Percentiles rank a stretch among this genome's conserved stretches.
These are phyloP conservation scores for Merops nubicus DNA, from an alignment of 2,113 vertebrate genomes.

Conservation along the genomic window DNA sequence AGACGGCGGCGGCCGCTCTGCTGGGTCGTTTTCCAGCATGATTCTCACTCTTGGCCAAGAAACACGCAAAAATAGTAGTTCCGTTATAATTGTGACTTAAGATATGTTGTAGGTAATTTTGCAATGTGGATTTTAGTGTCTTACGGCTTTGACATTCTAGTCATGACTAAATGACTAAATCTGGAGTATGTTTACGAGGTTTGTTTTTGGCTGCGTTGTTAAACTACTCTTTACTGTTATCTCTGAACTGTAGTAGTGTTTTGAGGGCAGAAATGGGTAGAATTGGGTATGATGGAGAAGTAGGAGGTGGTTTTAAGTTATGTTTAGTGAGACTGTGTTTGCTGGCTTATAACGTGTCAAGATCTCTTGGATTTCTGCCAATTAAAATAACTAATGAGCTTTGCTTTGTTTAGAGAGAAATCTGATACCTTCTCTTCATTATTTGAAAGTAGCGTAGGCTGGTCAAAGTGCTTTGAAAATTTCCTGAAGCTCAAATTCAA, in stretches of 20 bases:
- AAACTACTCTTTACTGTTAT: fast-evolving
- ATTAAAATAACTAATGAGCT: background rate
- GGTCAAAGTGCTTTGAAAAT: background rate
- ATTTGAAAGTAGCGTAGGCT: background rate
- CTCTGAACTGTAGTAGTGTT: background rate
- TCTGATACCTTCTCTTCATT: background rate
- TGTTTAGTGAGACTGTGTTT: background rate
- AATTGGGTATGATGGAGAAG: background rate
- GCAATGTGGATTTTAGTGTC: background rate
- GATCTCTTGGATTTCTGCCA: background rate
- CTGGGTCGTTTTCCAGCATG: too few relatives aligned
- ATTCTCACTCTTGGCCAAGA: fast-evolving
- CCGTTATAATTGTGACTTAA: fast-evolving
- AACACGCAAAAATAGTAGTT: fast-evolving
- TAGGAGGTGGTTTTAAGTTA: background rate
- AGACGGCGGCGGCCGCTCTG: too few relatives aligned
- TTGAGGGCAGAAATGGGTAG: background rate
- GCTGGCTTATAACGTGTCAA: background rate
- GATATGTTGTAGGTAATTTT: fast-evolving
- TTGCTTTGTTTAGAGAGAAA: background rate
- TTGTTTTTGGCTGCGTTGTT: background rate
- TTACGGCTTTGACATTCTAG: background rate
- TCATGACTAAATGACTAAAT: background rate
- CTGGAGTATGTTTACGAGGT: background rate
- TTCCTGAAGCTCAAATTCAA: background rate